These are phyloP conservation scores for Chaetura pelagica DNA, from an alignment of 2,113 vertebrate genomes.

Conservation along the genomic window DNA sequence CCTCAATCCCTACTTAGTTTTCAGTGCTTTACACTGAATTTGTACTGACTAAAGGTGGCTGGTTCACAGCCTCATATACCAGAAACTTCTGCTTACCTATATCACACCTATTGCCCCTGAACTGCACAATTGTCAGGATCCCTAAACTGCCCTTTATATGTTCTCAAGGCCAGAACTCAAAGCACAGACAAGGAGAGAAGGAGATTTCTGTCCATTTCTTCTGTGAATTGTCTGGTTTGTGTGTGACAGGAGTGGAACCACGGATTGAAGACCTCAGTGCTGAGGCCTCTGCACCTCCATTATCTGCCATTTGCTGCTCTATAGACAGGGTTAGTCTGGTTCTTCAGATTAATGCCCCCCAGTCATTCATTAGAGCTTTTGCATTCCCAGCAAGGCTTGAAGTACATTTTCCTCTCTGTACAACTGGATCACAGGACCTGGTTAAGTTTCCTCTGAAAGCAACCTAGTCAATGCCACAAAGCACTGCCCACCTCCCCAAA, in stretches of 20 bases:
- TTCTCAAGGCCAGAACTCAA: background rate
- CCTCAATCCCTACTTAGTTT: background rate
- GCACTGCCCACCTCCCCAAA: fast-evolving
- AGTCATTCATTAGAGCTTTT: background rate
- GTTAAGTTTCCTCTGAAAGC: background rate
- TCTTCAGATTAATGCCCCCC: background rate
- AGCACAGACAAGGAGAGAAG: background rate
- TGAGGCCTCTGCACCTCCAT: background rate
- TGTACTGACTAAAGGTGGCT: background rate
- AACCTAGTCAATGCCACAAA: background rate
- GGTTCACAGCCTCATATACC: background rate
- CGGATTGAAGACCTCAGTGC: background rate
- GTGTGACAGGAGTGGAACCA: background rate
- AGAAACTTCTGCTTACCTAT: background rate
- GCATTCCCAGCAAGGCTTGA: background rate
- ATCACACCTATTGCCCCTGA: background rate
- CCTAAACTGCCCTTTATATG: background rate
- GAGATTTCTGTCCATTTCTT: background rate
- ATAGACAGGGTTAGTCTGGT: background rate
- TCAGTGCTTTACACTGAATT: background rate
- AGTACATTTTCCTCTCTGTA: background rate
- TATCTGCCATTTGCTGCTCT: background rate
- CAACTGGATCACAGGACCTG: background rate
- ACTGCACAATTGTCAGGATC: background rate
- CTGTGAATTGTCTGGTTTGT: background rate